Evolutionary conservation across 2,797 vertebrate genomes (phyloP), one percentile per base, ranked within the genome.

Genomic region (Benthosema pterotum): DNA sequence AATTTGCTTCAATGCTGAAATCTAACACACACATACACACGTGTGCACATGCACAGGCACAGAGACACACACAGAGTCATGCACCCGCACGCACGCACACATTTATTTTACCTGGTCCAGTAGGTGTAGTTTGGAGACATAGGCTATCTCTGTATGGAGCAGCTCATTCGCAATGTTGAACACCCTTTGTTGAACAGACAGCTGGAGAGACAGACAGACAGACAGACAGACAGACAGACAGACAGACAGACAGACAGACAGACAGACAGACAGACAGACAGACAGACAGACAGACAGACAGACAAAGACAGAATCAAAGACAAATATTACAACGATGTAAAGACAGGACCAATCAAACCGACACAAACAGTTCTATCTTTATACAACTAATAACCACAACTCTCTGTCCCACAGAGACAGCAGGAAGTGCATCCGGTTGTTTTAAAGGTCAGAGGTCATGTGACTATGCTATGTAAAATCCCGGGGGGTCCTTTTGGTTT

Each of bases 81-180:
- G 5, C 28, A 32, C 28, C 6, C 28, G 8, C 28, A 28, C 28
- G 7, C 28, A 28, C 28, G 7, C 28, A 28, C 28, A 28, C 28
- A 22, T 25, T 25, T 25, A 3, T 25, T 25, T 90, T 87, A 94
- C 88, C 86, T 96, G 94, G 87, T 97, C 95, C 75, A 97, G 85
- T 52, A 97, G 94, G 89, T 96, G 93, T 48, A 97, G 93, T 62
- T 95, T 92, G 48, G 94, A 93, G 58, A 97, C 95, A 0, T 97
- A 97, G 50, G 94, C 92, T 15, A 88, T 95, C 88, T 97, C 95
- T 0, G 95, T 97, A 79, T 93, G 94, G 32, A 96, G 92, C 54
- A 97, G 93, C 83, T 97, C 95, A 0, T 95, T 96, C 58, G 95
- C 95, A 6, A 97, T 96, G 86, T 95, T 95, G 82, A 95, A 97